Evolutionary conservation across 2,797 vertebrate genomes (phyloP), one percentile per base, ranked within the genome.

Genomic region (Tachyglossus aculeatus): DNA sequence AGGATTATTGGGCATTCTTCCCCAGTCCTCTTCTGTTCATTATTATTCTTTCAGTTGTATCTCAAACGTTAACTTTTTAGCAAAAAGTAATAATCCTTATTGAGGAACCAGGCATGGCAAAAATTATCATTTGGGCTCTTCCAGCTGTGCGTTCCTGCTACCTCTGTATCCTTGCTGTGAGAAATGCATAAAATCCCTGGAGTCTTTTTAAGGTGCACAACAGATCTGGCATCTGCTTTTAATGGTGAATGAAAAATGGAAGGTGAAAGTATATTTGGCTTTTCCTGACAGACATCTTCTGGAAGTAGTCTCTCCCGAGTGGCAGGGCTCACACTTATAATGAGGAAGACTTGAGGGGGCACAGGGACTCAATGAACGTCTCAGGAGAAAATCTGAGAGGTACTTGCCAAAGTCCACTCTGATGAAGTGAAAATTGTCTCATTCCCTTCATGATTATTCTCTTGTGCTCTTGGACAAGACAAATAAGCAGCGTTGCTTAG

Each of bases 191-290:
- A 32, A 66, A 44, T 45, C 25, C 68, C 61, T 67, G 53, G 29
- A 65, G 60, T 62, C 9, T 67, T 77, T 69, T 31, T 27, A 62
- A 78, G 63, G 21, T 33, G 60, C 77, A 62, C 11, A 60, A 4
- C 19, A 18, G 51, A 59, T 41, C 40, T 68, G 70, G 59, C 22
- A 3, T 44, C 19, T 47, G 19, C 66, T 15, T 63, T 68, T 74
- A 60, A 52, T 31, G 37, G 37, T 10, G 44, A 19, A 36, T 56
- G 47, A 56, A 45, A 61, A 47, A 21, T 33, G 22, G 29, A 47
- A 47, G 44, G 56, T 25, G 4, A 61, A 44, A 55, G 4, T 34
- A 3, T 48, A 29, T 52, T 38, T 37, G 56, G 25, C 31, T 73
- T 67, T 57, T 48, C 41, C 27, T n/a, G 38, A n/a, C n/a, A n/a